These are phyloP conservation scores for Erebia epiphron DNA, from an alignment of 2,888 invertebrate species.

Conservation along the genomic window DNA sequence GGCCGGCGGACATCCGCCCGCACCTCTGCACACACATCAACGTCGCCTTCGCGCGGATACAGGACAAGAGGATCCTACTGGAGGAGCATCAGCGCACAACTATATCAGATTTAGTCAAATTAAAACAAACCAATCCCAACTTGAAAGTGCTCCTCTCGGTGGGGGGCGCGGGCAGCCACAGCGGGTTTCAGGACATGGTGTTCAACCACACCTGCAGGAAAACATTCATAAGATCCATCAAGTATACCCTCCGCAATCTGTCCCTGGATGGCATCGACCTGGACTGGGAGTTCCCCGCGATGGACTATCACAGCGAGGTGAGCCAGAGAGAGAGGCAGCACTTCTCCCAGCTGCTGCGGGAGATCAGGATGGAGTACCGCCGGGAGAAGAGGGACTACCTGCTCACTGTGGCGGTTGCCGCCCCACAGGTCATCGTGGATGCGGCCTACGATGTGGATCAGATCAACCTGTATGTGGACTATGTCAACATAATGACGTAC, in stretches of 20 bases:
- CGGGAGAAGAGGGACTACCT: conserved; percentile 83
- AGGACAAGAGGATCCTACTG: conserved; percentile 83
- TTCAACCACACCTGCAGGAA: conserved; percentile 87
- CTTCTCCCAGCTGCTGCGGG: conserved; percentile 88
- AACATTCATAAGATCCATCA: conserved; percentile 81
- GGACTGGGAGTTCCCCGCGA: conserved; percentile 94
- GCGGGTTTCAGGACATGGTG: conserved; percentile 89
- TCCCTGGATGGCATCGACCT: conserved; percentile 88
- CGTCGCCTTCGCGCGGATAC: conserved; percentile 87
- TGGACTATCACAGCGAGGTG: conserved; percentile 49
- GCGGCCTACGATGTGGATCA: conserved; percentile 90
- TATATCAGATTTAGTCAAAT: conserved; percentile 67
- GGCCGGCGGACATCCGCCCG: conserved; percentile 85
- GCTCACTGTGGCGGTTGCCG: conserved; percentile 90
- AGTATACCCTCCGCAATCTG: conserved; percentile 76
- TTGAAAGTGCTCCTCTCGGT: conserved; percentile 91
- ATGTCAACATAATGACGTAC: conserved; percentile 95
- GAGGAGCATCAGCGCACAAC: conserved; percentile 63
- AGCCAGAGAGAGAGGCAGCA: conserved; percentile 84
- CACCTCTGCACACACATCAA: conserved; percentile 92
- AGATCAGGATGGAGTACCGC: conserved; percentile 86
- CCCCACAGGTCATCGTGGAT: conserved; percentile 88
- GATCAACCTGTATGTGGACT: conserved; percentile 91
- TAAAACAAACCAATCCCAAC: conserved; percentile 84
- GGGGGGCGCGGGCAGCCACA: conserved; percentile 84